phyloP scores from a whole-genome alignment of 1,140 invertebrate genomes.

The Physella acuta region DNA sequence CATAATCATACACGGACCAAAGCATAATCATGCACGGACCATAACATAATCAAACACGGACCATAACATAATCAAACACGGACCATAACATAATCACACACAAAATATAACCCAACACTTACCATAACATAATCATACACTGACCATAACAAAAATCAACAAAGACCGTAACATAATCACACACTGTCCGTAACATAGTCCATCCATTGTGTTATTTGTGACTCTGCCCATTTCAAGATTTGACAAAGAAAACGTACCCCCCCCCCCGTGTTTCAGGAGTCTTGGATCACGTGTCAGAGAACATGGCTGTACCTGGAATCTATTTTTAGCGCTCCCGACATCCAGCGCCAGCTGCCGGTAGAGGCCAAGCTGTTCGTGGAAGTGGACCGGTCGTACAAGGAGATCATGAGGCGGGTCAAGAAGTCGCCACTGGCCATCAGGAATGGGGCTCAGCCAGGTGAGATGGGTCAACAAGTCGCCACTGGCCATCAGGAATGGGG shows the following conservation, averaged over 20 bases:
- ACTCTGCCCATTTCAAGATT: too few relatives aligned
- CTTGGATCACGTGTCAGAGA: slow-evolving; percentile 81
- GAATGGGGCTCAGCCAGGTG: slow-evolving; percentile 57
- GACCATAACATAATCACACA: too few relatives aligned
- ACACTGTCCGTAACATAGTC: too few relatives aligned
- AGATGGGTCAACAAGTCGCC: slow-evolving; percentile 61
- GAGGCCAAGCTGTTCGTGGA: slow-evolving; percentile 81
- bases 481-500: slow-evolving; percentile 58
- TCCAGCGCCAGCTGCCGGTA: slow-evolving; percentile 80
- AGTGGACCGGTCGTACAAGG: slow-evolving; percentile 85
- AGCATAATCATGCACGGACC: too few relatives aligned
- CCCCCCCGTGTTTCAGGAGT: slow-evolving; percentile 66
- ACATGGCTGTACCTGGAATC: slow-evolving; percentile 86
- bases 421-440: slow-evolving; percentile 59
- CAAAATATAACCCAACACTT: too few relatives aligned
- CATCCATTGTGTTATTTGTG: too few relatives aligned
- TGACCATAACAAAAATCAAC: too few relatives aligned
- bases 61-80: too few relatives aligned
- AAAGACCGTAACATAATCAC: too few relatives aligned
- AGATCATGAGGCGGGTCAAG: slow-evolving; percentile 70
- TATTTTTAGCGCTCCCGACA: slow-evolving; percentile 85
- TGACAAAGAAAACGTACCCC: neutral
- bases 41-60: too few relatives aligned
- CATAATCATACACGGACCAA: too few relatives aligned
- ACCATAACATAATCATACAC: too few relatives aligned